These are phyloP conservation scores for Eristalinus sepulchralis DNA, from an alignment of 2,888 invertebrate genomes.

Conservation along the genomic window DNA sequence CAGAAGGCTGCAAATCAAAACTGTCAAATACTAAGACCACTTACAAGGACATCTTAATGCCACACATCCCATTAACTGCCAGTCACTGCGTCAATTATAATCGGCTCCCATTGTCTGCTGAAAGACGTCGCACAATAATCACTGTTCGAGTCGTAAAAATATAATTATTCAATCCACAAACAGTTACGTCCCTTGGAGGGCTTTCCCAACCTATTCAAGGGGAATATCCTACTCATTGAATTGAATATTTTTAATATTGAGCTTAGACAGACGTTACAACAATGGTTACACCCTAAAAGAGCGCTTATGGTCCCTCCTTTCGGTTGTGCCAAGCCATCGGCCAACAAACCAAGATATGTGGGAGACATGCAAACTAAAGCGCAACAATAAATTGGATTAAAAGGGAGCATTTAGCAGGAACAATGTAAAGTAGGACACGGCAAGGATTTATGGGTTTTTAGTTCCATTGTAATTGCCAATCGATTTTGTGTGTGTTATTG, in stretches of 20 bases:
- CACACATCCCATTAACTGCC: not conserved
- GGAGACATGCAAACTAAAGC: conserved; percentile 71
- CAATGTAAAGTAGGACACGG: conserved; percentile 73
- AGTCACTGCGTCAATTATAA: not conserved
- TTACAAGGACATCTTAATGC: not conserved
- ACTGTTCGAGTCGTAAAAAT: conserved; percentile 28
- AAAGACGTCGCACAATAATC: conserved; percentile 16
- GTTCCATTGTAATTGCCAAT: conserved; percentile 74
- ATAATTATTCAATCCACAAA: conserved; percentile 43
- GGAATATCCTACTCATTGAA: conserved; percentile 14
- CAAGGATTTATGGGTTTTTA: conserved; percentile 74
- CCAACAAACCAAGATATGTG: conserved; percentile 59
- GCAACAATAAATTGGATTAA: conserved; percentile 72
- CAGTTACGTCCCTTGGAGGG: conserved; percentile 21
- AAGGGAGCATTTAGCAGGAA: conserved; percentile 72
- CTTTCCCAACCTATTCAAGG: conserved; percentile 12
- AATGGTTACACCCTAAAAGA: conserved; percentile 21
- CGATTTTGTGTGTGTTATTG: conserved; percentile 73
- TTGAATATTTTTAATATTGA: conserved; percentile 44
- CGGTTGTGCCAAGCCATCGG: conserved; percentile 27
- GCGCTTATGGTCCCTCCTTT: conserved; percentile 42
- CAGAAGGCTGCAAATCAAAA: not conserved
- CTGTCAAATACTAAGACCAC: not conserved
- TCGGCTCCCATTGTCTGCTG: not conserved
- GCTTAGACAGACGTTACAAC: conserved; percentile 20